These are phyloP conservation scores for Grapholita molesta DNA, from an alignment of 1,140 invertebrate genomes.

Conservation along the genomic window DNA sequence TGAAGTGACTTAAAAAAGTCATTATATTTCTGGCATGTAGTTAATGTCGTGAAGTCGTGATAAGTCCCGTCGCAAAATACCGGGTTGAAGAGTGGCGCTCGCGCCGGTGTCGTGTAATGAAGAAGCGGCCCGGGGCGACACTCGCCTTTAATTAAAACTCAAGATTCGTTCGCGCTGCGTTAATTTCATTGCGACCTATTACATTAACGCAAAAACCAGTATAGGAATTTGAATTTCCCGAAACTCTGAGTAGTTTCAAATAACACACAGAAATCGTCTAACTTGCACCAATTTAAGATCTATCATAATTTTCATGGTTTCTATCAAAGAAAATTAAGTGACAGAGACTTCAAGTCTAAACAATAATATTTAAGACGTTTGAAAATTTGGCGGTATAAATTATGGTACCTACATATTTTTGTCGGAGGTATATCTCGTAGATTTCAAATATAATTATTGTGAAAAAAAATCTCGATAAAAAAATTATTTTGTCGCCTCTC, in stretches of 20 bases:
- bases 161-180: conserved; percentile 44
- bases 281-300: no score
- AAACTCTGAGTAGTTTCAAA: background rate
- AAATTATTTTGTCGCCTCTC: no score
- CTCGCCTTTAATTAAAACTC: conserved; percentile 52
- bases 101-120: conserved; percentile 11
- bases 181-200: conserved; percentile 37
- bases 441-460: no score
- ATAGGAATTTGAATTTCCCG: background rate
- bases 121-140: conserved; percentile 22
- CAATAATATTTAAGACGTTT: no score
- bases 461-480: no score
- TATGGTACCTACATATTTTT: no score
- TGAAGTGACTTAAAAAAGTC: no score
- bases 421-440: no score
- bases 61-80: background rate
- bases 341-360: no score
- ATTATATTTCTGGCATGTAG: background rate
- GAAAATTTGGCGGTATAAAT: no score
- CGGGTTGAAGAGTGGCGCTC: background rate
- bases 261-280: background rate
- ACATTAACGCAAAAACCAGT: background rate
- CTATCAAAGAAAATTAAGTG: no score
- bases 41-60: background rate
- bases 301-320: no score